Conservation (phyloP, 2,113 vertebrate species). For the Pitta sordida region DNA sequence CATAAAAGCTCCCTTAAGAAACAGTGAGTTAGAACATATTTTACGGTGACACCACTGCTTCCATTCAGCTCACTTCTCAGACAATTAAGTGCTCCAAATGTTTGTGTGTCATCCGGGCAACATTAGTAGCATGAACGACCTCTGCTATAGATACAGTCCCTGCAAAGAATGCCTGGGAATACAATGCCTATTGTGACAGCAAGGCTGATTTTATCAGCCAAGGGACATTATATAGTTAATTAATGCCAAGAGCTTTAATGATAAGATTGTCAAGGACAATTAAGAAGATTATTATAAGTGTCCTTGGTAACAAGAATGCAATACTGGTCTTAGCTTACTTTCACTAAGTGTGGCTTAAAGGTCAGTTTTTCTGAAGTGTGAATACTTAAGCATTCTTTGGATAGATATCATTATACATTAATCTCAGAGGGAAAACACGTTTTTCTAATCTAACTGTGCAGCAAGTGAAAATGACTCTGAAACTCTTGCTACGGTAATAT, state of each 20-base stretch:
- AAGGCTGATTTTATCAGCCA: conserved; percentile 68
- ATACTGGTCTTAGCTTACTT: conserved; percentile 74
- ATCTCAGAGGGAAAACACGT: conserved; percentile 37
- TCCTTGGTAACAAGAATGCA: conserved; percentile 82
- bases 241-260: conserved; percentile 77
- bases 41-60: conserved; percentile 67
- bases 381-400: conserved; percentile 71
- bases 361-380: conserved; percentile 79
- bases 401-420: conserved; percentile 64
- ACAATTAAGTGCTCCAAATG: conserved; percentile 79
- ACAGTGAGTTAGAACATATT: conserved; percentile 74
- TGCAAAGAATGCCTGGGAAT: conserved; percentile 67
- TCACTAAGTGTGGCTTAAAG: conserved; percentile 76
- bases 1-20: conserved; percentile 78
- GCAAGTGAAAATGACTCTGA: conserved; percentile 29
- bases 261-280: conserved; percentile 80
- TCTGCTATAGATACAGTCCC: conserved; percentile 64
- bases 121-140: conserved; percentile 55
- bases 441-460: conserved; percentile 28
- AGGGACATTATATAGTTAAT: conserved; percentile 73
- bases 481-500: background rate
- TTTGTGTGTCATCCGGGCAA: conserved; percentile 75
- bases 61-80: conserved; percentile 77
- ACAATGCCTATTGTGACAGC: conserved; percentile 71
- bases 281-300: conserved; percentile 80